Conservation (phyloP, 2,113 vertebrate genomes). For the Tinamus guttatus region DNA sequence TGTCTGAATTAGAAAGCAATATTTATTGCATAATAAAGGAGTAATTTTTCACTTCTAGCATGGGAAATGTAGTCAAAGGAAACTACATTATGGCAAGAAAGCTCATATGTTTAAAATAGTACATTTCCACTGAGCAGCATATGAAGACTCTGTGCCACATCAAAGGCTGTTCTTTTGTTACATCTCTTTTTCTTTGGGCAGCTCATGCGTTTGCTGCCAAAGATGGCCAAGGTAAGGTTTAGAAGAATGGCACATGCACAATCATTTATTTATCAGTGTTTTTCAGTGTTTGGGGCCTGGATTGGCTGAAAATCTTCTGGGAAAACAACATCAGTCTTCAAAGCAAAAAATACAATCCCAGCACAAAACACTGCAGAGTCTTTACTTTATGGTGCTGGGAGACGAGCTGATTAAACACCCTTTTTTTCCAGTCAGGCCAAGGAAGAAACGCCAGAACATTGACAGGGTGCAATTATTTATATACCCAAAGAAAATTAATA, state of each 20-base stretch:
- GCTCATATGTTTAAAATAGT: background rate
- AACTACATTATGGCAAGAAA: background rate
- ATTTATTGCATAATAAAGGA: fast-evolving
- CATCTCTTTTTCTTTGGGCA: background rate
- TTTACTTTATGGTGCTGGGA: background rate
- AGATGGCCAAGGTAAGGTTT: background rate
- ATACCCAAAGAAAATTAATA: background rate
- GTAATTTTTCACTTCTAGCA: background rate
- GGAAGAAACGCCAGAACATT: background rate
- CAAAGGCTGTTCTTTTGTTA: background rate
- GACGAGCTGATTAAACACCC: background rate
- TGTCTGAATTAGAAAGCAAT: background rate
- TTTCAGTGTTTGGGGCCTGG: background rate
- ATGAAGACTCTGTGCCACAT: background rate
- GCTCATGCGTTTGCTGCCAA: background rate
- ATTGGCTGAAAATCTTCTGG: background rate
- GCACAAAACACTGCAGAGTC: background rate
- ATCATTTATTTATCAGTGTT: background rate
- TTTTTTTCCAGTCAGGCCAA: background rate
- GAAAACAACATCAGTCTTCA: background rate
- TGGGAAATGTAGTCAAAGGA: background rate
- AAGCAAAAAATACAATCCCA: background rate
- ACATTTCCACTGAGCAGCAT: background rate
- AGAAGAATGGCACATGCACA: background rate
- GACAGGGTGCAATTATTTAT: background rate